Percentiles rank a stretch among this genome's conserved stretches.
Evolutionary conservation across 2,888 invertebrate species (phyloP).

Genomic region (Andrena flavipes): DNA sequence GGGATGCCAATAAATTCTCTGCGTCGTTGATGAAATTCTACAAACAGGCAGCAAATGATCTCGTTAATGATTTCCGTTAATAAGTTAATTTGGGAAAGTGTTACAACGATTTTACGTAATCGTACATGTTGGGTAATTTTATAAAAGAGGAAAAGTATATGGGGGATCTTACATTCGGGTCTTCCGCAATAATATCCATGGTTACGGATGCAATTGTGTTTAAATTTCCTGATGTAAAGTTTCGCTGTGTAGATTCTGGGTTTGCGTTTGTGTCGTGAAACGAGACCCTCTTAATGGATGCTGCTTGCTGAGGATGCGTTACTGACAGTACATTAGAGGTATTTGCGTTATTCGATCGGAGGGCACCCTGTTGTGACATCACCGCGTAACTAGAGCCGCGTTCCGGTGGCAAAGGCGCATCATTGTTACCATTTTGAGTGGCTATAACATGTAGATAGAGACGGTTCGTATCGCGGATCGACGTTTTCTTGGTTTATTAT

Average conservation of each 20-base stretch:
- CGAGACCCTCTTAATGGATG: constrained; percentile 89
- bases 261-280: constrained; percentile 88
- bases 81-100: neutral
- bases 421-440: constrained; percentile 79
- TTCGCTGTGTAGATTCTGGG: constrained; percentile 77
- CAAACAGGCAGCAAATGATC: neutral
- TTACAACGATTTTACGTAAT: neutral
- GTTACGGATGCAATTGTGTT: constrained; percentile 83
- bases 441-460: constrained; percentile 63
- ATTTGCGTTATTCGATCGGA: constrained; percentile 83
- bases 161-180: constrained; percentile 90
- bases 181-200: constrained; percentile 89
- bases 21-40: constrained; percentile 93
- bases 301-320: constrained; percentile 76
- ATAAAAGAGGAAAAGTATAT: neutral
- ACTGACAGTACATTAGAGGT: constrained; percentile 79
- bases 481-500: neutral
- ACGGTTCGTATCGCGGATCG: neutral
- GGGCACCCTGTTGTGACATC: constrained; percentile 89
- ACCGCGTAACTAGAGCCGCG: constrained; percentile 95
- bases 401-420: constrained; percentile 91
- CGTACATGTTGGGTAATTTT: neutral
- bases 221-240: constrained; percentile 83
- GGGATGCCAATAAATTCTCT: constrained; percentile 91
- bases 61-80: neutral